phyloP scores from a whole-genome alignment of 2,888 invertebrate genomes.

The Athripsodes cinereus region DNA sequence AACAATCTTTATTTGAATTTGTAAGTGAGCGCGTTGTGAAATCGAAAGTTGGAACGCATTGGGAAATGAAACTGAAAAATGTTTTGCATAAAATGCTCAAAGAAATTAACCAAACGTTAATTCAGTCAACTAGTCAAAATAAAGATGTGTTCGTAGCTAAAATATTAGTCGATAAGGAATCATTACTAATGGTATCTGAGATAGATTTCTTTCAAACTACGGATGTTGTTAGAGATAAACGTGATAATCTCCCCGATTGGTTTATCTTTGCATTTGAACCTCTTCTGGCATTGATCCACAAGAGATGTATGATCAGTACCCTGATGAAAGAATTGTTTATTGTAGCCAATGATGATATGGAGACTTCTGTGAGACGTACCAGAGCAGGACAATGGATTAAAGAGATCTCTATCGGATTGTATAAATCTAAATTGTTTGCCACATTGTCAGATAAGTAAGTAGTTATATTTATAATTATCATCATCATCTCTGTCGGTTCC shows the following conservation, averaged over 20 bases:
- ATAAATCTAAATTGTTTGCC: constrained; percentile 39
- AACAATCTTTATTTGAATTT: constrained; percentile 31
- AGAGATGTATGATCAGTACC: constrained; percentile 44
- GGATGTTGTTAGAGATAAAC: constrained; percentile 19
- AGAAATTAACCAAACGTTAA: constrained; percentile 20
- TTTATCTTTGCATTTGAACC: constrained; percentile 32
- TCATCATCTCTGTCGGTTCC: no score
- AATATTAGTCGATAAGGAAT: constrained; percentile 32
- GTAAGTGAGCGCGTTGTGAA: constrained; percentile 8
- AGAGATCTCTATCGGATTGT: constrained; percentile 42
- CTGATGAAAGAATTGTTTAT: constrained; percentile 44
- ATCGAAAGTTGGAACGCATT: constrained; percentile 4
- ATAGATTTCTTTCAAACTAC: constrained; percentile 30
- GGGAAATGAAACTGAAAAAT: constrained; percentile 9
- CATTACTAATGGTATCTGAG: constrained; percentile 32
- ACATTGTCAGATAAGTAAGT: constrained; percentile 12
- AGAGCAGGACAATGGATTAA: constrained; percentile 51
- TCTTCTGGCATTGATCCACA: constrained; percentile 48
- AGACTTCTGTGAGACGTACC: constrained; percentile 34
- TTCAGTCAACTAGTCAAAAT: constrained; percentile 14
- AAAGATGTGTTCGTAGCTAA: constrained; percentile 31
- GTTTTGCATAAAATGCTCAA: constrained; percentile 15
- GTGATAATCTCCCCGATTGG: constrained; percentile 39
- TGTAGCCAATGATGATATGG: constrained; percentile 36
- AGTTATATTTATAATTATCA: constrained; percentile 28